Evolutionary conservation across 2,888 invertebrate genomes (phyloP).

Genomic region (Campoplex nolae): DNA sequence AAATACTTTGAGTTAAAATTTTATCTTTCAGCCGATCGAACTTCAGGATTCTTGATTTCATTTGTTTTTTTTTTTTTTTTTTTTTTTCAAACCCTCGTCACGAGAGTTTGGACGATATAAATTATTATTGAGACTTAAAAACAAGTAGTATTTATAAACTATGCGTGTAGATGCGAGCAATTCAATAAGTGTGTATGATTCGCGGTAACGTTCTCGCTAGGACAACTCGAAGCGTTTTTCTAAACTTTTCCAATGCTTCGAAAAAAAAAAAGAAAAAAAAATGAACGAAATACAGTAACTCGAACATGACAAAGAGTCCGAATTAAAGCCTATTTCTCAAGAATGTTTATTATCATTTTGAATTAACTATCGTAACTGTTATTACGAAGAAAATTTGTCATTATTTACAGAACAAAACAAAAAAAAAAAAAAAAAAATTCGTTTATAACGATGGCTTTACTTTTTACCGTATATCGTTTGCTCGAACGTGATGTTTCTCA

Average conservation of each 20-base stretch:
- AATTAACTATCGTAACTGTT: conserved; percentile 2
- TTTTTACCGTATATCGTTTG: background rate
- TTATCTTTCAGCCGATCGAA: background rate
- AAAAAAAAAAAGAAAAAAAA: background rate
- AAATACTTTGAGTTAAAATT: background rate
- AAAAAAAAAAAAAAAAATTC: conserved; percentile 12
- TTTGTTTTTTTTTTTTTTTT: background rate
- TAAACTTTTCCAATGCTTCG: conserved; percentile 4
- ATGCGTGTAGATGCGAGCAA: conserved; percentile 39
- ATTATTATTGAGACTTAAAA: conserved; percentile 59
- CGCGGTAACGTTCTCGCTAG: conserved; percentile 59
- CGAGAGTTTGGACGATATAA: conserved; percentile 38
- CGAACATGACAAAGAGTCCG: conserved; percentile 13
- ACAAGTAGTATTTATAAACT: conserved; percentile 25
- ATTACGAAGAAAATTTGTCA: conserved; percentile 19
- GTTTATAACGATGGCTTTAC: conserved; percentile 46
- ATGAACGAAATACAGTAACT: background rate
- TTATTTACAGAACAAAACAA: conserved; percentile 65
- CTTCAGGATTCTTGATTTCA: background rate
- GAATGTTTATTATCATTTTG: conserved; percentile 28
- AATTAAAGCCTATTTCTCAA: background rate
- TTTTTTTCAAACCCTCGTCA: background rate
- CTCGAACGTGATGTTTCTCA: conserved; percentile 1
- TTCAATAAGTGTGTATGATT: conserved; percentile 34
- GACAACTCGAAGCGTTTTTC: conserved; percentile 42